These are phyloP conservation scores for Brachionus paranguensis DNA, from an alignment of 1,140 invertebrate species.

Conservation along the genomic window DNA sequence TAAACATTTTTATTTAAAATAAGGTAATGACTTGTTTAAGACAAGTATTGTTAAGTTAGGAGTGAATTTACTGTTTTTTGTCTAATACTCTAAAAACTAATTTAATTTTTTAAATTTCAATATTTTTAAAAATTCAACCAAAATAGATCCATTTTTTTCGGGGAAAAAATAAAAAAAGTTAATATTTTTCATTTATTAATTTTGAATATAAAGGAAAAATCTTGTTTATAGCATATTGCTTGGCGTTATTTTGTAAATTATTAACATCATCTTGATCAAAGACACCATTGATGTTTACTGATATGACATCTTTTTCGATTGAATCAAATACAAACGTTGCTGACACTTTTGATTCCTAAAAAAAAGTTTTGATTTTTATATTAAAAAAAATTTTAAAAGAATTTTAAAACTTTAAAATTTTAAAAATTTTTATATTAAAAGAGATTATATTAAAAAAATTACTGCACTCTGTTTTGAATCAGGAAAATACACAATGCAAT, in stretches of 20 bases:
- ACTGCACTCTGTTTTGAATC: constrained; percentile 13
- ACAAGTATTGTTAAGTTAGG: background rate
- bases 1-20: too few relatives aligned
- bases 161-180: background rate
- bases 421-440: background rate
- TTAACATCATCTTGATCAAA: constrained; percentile 7
- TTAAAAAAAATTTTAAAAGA: background rate
- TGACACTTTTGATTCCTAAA: background rate
- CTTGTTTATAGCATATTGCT: background rate
- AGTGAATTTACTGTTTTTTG: background rate
- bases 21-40: background rate
- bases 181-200: constrained; percentile 28
- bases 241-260: background rate
- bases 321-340: constrained; percentile 34
- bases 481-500: constrained; percentile 1
- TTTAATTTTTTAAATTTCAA: background rate
- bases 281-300: background rate
- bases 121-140: too few relatives aligned
- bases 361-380: background rate
- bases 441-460: background rate
- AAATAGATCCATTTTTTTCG: background rate
- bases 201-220: constrained; percentile 13
- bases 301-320: constrained; percentile 20
- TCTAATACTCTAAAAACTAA: background rate
- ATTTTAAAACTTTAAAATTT: background rate